These are phyloP conservation scores for Hydrozoanthus tunicans DNA, from an alignment of 64 coral and sea anemone genomes.

Conservation along the genomic window DNA sequence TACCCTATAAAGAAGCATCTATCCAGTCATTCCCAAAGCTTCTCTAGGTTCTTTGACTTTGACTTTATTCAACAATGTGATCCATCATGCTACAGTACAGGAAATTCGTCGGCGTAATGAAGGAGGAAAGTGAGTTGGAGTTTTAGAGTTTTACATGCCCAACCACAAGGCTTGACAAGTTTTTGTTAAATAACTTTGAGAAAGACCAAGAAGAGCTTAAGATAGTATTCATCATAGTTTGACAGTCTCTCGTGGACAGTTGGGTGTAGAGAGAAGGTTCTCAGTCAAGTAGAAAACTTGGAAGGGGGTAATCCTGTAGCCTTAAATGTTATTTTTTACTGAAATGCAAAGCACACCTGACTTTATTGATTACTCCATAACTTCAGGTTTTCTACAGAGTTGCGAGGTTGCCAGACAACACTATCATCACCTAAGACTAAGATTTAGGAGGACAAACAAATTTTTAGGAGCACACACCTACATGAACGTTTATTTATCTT, in stretches of 20 bases:
- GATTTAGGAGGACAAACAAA: not conserved
- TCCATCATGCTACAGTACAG: conserved; percentile 30
- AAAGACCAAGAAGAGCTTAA: conserved; percentile 34
- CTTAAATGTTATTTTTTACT: conserved; percentile 7
- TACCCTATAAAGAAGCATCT: conserved; percentile 45
- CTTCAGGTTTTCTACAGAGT: conserved; percentile 10
- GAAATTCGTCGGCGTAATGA: conserved; percentile 24
- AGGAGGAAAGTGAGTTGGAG: conserved; percentile 3
- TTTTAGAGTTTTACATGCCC: not conserved
- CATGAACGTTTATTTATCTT: not conserved
- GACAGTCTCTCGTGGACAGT: conserved; percentile 10
- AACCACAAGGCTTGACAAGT: conserved; percentile 11
- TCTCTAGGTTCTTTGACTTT: conserved; percentile 34
- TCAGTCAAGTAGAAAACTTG: conserved; percentile 35
- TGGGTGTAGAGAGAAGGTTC: conserved; percentile 2
- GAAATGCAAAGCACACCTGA: conserved; percentile 32
- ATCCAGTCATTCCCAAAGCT: conserved; percentile 46
- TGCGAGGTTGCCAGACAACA: conserved; percentile 3
- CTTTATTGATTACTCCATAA: conserved; percentile 36
- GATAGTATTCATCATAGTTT: not conserved
- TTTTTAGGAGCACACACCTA: not conserved
- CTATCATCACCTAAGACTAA: not conserved
- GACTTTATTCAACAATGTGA: not conserved
- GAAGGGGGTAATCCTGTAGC: conserved; percentile 31
- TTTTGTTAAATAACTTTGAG: not conserved